Percentiles rank a stretch among this genome's conserved stretches.
Evolutionary conservation across 2,113 vertebrate species (phyloP).

Genomic region (Odobenus rosmarus): DNA sequence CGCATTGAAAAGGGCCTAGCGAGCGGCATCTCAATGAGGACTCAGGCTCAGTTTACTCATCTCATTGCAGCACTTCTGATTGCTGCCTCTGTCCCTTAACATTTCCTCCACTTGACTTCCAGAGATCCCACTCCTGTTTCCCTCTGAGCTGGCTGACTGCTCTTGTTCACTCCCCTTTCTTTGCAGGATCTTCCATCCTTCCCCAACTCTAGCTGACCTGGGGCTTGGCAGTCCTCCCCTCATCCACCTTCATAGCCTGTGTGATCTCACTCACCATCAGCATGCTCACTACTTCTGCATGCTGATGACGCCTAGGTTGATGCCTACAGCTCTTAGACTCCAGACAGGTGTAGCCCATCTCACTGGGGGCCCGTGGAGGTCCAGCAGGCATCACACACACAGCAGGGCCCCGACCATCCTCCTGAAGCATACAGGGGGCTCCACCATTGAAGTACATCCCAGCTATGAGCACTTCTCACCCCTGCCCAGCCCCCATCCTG

Average conservation of each 20-base stretch:
- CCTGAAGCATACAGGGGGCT: background rate
- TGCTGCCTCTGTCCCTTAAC: background rate
- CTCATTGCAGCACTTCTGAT: background rate
- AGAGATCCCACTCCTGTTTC: background rate
- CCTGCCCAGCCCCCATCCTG: background rate
- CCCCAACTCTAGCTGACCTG: background rate
- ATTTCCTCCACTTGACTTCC: background rate
- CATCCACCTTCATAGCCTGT: background rate
- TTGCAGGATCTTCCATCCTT: background rate
- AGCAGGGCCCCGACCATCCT: background rate
- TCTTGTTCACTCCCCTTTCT: background rate
- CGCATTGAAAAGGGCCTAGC: accelerated
- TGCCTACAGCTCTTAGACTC: background rate
- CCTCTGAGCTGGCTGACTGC: background rate
- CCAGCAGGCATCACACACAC: background rate
- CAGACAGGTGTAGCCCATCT: background rate
- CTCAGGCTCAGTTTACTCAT: background rate
- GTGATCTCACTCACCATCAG: no score
- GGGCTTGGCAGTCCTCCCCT: background rate
- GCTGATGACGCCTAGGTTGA: background rate
- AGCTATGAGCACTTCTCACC: background rate
- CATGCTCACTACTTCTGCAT: background rate
- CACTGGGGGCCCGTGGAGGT: background rate
- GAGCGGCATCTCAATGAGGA: accelerated
- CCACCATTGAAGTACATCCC: background rate